Conservation (phyloP, 2,797 vertebrate species). For the Vespertilio murinus region DNA sequence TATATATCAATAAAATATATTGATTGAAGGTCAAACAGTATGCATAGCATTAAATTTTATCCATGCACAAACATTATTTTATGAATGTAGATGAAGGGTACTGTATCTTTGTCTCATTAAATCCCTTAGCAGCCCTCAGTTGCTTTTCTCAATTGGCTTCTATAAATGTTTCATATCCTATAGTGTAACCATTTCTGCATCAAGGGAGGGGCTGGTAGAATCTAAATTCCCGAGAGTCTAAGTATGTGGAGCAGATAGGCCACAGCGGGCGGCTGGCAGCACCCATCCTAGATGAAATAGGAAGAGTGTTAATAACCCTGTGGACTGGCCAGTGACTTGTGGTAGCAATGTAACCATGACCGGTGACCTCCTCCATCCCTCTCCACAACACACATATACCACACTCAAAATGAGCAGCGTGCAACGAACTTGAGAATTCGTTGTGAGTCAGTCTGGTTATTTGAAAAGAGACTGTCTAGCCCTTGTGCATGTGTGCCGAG, state of each 20-base stretch:
- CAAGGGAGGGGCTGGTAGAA: neutral
- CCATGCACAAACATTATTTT: neutral
- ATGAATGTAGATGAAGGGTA: neutral
- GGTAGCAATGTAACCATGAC: neutral
- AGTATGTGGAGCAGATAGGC: neutral
- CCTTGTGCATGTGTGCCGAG: neutral
- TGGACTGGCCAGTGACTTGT: neutral
- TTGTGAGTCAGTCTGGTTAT: neutral
- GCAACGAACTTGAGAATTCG: neutral
- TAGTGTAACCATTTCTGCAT: neutral
- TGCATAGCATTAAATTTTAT: neutral
- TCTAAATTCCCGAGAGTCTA: neutral
- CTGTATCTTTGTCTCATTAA: neutral
- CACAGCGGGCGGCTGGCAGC: neutral
- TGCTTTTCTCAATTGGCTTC: neutral
- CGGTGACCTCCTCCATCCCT: neutral
- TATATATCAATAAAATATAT: too few relatives aligned
- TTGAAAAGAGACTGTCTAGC: neutral
- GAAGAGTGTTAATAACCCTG: neutral
- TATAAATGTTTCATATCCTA: neutral
- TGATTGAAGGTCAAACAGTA: neutral
- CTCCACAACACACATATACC: neutral
- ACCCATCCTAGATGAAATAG: neutral
- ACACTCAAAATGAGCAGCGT: neutral
- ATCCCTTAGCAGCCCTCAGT: neutral